These are phyloP conservation scores for Leptura quadrifasciata DNA, from an alignment of 2,888 invertebrate species.

Conservation along the genomic window DNA sequence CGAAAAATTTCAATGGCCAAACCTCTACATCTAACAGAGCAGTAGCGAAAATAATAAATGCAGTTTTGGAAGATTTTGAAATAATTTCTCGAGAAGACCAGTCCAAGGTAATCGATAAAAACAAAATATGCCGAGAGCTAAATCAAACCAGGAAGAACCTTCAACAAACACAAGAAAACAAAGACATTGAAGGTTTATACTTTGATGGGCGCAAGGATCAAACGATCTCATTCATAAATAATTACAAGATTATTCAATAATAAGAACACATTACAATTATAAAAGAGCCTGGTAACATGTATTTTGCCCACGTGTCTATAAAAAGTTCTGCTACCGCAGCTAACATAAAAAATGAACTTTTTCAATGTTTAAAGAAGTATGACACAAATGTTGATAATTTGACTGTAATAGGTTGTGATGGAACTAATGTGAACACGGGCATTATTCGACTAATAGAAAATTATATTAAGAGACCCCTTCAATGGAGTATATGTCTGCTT, in stretches of 20 bases:
- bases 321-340: constrained; percentile 40
- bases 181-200: constrained; percentile 29
- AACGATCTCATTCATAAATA: constrained; percentile 23
- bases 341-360: constrained; percentile 33
- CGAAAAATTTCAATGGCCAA: background rate
- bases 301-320: constrained; percentile 33
- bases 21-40: constrained; percentile 32
- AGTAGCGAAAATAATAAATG: constrained; percentile 36
- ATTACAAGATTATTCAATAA: constrained; percentile 14
- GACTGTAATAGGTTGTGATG: constrained; percentile 54
- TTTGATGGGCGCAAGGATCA: constrained; percentile 41
- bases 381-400: constrained; percentile 16
- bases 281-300: constrained; percentile 30
- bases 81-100: constrained; percentile 16
- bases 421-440: constrained; percentile 59
- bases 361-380: constrained; percentile 16
- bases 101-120: constrained; percentile 36
- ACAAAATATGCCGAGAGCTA: constrained; percentile 22
- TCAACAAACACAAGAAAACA: constrained; percentile 24
- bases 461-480: constrained; percentile 52
- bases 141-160: constrained; percentile 19
- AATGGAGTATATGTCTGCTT: constrained; percentile 55
- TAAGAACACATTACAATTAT: constrained; percentile 37
- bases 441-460: constrained; percentile 55
- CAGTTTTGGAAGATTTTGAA: constrained; percentile 34